These are phyloP conservation scores for Protophormia terraenovae DNA, from an alignment of 2,888 invertebrate species.

Conservation along the genomic window DNA sequence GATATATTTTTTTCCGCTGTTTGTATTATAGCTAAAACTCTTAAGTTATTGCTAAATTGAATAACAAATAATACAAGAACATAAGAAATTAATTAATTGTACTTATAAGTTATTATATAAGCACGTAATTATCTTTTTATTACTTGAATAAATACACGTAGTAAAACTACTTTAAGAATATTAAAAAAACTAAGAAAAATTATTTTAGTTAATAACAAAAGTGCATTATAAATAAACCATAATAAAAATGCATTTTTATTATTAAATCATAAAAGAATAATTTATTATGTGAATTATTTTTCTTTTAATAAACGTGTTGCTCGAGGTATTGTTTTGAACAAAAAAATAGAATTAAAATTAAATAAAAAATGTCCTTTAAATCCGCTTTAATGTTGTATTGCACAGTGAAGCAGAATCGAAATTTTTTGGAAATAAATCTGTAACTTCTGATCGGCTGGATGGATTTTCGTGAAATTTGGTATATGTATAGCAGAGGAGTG, in stretches of 20 bases:
- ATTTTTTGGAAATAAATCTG: neutral
- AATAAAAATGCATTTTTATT: neutral
- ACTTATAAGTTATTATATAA: slow-evolving; percentile 40
- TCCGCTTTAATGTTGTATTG: neutral
- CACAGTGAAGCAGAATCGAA: neutral
- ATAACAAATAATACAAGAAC: neutral
- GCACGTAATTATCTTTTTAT: slow-evolving; percentile 35
- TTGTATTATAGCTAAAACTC: neutral
- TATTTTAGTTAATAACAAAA: neutral
- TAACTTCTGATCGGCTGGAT: no score
- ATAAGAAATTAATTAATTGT: slow-evolving; percentile 51
- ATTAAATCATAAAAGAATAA: neutral
- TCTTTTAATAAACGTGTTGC: neutral
- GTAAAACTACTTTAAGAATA: neutral
- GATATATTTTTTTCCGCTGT: neutral
- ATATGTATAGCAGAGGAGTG: no score
- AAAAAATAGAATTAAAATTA: no score
- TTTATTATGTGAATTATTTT: neutral
- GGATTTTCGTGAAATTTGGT: no score
- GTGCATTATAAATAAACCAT: neutral
- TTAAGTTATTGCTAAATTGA: neutral
- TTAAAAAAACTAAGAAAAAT: neutral
- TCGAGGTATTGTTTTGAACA: neutral
- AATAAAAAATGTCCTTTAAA: neutral
- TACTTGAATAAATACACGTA: slow-evolving; percentile 7